phyloP scores from a whole-genome alignment of 2,797 vertebrate species.

The Acanthurus lineatus region DNA sequence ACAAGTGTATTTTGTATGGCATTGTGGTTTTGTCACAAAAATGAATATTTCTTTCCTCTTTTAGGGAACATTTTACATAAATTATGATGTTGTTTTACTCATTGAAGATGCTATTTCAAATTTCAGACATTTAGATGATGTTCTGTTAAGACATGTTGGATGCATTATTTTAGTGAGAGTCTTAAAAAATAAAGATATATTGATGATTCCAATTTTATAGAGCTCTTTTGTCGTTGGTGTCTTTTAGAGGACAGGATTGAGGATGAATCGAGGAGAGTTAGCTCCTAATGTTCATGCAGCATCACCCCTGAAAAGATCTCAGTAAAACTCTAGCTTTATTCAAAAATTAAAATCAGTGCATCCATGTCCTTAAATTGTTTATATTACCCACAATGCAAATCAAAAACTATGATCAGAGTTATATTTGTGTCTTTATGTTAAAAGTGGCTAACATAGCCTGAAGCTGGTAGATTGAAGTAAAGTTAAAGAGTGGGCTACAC shows the following conservation, averaged over 20 bases:
- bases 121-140: conserved; percentile 59
- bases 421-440: background rate
- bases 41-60: conserved; percentile 63
- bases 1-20: conserved; percentile 77
- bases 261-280: background rate
- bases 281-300: too few species aligned
- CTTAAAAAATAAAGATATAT: conserved; percentile 76
- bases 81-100: conserved; percentile 74
- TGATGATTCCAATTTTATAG: conserved; percentile 42
- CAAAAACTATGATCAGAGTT: background rate
- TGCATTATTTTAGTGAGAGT: conserved; percentile 90
- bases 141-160: conserved; percentile 74
- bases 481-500: background rate
- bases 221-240: conserved; percentile 38
- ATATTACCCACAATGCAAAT: background rate
- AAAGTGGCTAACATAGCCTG: background rate
- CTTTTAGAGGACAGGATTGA: background rate
- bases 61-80: conserved; percentile 77
- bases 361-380: background rate
- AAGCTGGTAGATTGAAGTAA: background rate
- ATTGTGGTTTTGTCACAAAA: conserved; percentile 76
- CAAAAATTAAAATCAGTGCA: background rate
- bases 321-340: too few species aligned
- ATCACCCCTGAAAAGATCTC: too few species aligned
- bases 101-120: conserved; percentile 73